Evolutionary conservation across 2,113 vertebrate species (phyloP).

Genomic region (Notothenia coriiceps): DNA sequence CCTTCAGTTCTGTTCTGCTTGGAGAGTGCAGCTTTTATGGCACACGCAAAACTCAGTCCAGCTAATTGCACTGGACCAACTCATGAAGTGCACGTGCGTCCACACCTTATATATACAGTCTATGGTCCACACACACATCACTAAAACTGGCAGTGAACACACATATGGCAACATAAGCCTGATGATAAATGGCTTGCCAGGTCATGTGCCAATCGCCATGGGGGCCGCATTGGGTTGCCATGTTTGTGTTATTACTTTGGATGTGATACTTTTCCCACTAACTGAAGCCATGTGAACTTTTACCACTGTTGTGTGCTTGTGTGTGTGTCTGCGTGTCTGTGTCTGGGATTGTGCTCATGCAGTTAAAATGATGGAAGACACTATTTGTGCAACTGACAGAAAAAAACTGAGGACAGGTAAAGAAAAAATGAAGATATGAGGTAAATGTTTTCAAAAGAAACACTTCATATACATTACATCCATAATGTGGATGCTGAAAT

Average conservation of each 20-base stretch:
- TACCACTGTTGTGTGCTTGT: constrained; percentile 47
- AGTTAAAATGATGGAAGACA: constrained; percentile 20
- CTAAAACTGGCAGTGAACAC: constrained; percentile 38
- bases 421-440: neutral
- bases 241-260: constrained; percentile 74
- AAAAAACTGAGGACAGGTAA: constrained; percentile 13
- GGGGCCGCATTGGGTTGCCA: constrained; percentile 62
- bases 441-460: constrained; percentile 5
- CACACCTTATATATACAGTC: neutral
- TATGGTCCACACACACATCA: constrained; percentile 37
- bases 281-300: constrained; percentile 73
- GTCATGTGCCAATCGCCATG: constrained; percentile 65
- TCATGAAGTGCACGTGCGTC: constrained; percentile 10
- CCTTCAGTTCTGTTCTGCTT: constrained; percentile 40
- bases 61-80: neutral
- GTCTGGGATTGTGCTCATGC: constrained; percentile 20
- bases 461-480: neutral
- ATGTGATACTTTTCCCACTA: constrained; percentile 76
- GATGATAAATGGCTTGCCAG: constrained; percentile 70
- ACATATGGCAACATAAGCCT: constrained; percentile 56
- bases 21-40: constrained; percentile 9
- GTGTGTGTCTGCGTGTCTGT: constrained; percentile 37
- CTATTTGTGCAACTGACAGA: constrained; percentile 17
- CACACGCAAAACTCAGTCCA: neutral
- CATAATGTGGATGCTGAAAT: constrained; percentile 8